Evolutionary conservation across 1,140 invertebrate species (phyloP).

Genomic region (Acromyrmex charruanus): DNA sequence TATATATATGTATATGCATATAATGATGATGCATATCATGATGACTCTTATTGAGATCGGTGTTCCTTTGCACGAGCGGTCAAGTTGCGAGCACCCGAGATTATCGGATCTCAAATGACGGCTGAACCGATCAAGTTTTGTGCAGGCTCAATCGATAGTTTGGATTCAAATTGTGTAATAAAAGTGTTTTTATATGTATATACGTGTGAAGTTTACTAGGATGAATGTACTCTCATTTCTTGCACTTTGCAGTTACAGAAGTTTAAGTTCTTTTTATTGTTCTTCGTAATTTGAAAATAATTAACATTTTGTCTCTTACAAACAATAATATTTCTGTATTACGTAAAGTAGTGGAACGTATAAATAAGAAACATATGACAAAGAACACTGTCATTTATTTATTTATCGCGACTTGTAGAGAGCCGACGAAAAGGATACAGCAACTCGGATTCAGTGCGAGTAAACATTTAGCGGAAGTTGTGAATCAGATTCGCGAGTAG

Average conservation of each 20-base stretch:
- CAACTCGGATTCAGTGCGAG: neutral
- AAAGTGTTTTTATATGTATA: no score
- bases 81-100: no score
- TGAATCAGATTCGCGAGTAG: slow-evolving; percentile 32
- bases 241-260: neutral
- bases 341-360: neutral
- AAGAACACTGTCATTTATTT: slow-evolving; percentile 6
- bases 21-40: no score
- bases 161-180: no score
- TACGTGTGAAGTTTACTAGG: slow-evolving; percentile 5
- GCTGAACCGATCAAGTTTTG: no score
- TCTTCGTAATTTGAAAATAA: slow-evolving; percentile 4
- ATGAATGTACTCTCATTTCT: slow-evolving; percentile 6
- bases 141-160: no score
- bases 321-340: slow-evolving; percentile 11
- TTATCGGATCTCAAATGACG: no score
- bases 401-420: neutral
- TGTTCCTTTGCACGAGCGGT: no score
- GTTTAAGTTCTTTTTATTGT: neutral
- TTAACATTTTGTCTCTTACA: neutral
- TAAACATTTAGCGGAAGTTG: slow-evolving; percentile 44
- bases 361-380: slow-evolving; percentile 16
- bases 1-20: no score
- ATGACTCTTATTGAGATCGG: no score
- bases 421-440: neutral